These are phyloP conservation scores for Burhinus oedicnemus DNA, from an alignment of 2,113 vertebrate genomes.

Conservation along the genomic window DNA sequence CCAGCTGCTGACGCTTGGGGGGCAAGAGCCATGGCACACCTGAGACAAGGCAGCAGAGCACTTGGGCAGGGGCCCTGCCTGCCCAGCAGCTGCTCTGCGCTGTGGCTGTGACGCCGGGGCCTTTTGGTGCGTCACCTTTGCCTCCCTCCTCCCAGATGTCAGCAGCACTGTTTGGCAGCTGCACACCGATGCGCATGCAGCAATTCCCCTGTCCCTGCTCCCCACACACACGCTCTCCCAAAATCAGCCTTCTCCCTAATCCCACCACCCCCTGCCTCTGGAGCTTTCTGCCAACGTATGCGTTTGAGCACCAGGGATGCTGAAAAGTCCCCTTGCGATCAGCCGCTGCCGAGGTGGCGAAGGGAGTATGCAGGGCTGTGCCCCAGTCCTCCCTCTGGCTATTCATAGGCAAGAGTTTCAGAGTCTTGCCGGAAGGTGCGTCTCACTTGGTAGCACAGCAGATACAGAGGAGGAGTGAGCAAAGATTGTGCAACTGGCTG, in stretches of 20 bases:
- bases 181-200: not conserved
- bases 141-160: not conserved
- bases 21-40: not conserved
- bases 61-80: not conserved
- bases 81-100: no score
- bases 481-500: not conserved
- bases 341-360: not conserved
- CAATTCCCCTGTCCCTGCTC: accelerated
- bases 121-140: accelerated
- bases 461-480: not conserved
- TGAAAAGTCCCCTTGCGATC: not conserved
- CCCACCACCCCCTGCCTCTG: not conserved
- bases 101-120: not conserved
- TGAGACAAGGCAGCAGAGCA: not conserved
- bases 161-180: not conserved
- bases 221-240: not conserved
- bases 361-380: not conserved
- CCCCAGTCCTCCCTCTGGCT: not conserved
- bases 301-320: not conserved
- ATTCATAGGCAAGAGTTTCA: not conserved
- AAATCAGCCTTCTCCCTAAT: not conserved
- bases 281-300: not conserved
- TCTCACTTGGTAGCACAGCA: not conserved
- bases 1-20: not conserved
- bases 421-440: not conserved